Evolutionary conservation across 2,113 vertebrate species (phyloP).

Genomic region (Mobula birostris): DNA sequence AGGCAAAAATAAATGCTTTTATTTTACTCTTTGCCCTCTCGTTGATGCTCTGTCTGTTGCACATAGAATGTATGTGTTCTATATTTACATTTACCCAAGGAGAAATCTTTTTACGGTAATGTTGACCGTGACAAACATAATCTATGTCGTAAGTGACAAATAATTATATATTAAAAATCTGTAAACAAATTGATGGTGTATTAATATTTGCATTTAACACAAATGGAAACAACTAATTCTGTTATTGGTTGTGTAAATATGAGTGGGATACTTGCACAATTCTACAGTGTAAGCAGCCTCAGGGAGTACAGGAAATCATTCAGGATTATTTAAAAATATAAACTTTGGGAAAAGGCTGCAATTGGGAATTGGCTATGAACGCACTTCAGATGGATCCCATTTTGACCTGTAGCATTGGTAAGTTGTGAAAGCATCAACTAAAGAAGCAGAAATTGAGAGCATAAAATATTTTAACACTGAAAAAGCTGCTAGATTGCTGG

Average conservation of each 20-base stretch:
- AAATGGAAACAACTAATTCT: not conserved
- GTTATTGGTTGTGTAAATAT: not conserved
- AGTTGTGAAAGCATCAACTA: not conserved
- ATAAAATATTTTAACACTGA: not conserved
- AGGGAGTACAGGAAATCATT: not conserved
- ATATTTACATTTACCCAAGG: not conserved
- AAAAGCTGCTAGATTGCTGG: not conserved
- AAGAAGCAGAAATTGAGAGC: not conserved
- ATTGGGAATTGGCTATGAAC: not conserved
- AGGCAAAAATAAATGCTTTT: not conserved
- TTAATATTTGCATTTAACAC: not conserved
- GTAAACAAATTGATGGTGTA: not conserved
- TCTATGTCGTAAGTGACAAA: no score
- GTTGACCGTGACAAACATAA: not conserved
- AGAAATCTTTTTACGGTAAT: not conserved
- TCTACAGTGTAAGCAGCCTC: not conserved
- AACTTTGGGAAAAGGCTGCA: not conserved
- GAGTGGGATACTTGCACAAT: not conserved
- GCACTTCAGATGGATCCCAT: not conserved
- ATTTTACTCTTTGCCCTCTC: not conserved
- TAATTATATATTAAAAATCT: not conserved
- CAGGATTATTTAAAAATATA: not conserved
- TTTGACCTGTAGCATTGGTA: not conserved
- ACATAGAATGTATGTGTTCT: not conserved
- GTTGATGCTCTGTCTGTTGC: not conserved